Percentiles rank a stretch among this genome's conserved stretches.
Evolutionary conservation across 1,140 invertebrate genomes (phyloP).

Genomic region (Gonioctena quinquepunctata): DNA sequence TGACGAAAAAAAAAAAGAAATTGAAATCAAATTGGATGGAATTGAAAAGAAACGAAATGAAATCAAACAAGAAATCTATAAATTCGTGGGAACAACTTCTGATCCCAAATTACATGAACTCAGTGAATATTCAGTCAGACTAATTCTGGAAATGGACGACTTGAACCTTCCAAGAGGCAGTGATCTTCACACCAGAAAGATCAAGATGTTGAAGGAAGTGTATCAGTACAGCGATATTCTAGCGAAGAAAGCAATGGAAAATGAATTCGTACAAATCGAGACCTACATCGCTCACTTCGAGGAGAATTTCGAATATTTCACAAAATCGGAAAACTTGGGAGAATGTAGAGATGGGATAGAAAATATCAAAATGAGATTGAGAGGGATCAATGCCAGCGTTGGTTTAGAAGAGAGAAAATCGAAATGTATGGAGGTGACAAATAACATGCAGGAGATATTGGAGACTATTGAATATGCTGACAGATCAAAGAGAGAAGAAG

Average conservation of each 20-base stretch:
- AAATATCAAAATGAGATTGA: not conserved
- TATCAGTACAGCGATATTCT: constrained; percentile 26
- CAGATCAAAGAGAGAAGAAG: too few relatives aligned
- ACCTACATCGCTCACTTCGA: not conserved
- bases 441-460: not conserved
- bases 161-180: constrained; percentile 14
- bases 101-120: constrained; percentile 29
- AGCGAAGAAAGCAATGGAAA: constrained; percentile 26
- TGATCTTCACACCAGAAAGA: constrained; percentile 23
- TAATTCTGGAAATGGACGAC: constrained; percentile 27
- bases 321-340: not conserved
- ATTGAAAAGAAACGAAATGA: not conserved
- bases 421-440: not conserved
- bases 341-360: rapidly evolving
- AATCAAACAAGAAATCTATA: constrained; percentile 11
- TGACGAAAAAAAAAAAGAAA: not conserved
- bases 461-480: too few relatives aligned
- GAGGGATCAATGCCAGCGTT: not conserved
- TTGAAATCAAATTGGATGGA: not conserved
- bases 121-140: constrained; percentile 23
- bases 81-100: constrained; percentile 26
- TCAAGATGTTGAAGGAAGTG: constrained; percentile 27
- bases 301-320: not conserved
- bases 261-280: constrained; percentile 23
- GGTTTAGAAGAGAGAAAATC: not conserved